A percentile compares a stretch with the other conserved stretches of the same genome.
Conservation (phyloP, 2,888 invertebrate genomes). For the Galerucella nymphaeae region DNA sequence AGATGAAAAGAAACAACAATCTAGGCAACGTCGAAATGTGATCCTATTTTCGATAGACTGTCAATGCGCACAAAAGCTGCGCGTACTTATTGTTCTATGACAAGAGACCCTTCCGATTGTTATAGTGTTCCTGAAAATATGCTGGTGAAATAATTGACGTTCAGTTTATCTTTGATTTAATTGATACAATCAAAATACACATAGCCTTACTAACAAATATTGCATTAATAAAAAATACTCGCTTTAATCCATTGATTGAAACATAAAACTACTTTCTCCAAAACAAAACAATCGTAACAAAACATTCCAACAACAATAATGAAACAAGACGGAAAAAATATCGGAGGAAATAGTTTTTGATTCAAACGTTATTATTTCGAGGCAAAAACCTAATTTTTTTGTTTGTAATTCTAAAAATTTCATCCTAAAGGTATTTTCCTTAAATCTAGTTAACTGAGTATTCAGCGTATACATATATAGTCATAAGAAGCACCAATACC, state of each 20-base stretch:
- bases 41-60: too few relatives aligned
- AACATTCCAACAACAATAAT: conserved; percentile 38
- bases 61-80: too few relatives aligned
- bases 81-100: too few relatives aligned
- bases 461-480: conserved; percentile 64
- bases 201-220: conserved; percentile 63
- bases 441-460: conserved; percentile 57
- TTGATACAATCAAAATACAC: conserved; percentile 64
- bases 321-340: conserved; percentile 26
- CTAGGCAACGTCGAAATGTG: too few relatives aligned
- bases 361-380: conserved; percentile 19
- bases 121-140: too few relatives aligned
- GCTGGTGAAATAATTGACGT: background rate
- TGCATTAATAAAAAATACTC: conserved; percentile 62
- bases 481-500: conserved; percentile 62
- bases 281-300: conserved; percentile 44
- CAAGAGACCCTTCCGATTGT: too few relatives aligned
- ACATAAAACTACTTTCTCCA: conserved; percentile 26
- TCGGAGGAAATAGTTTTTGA: conserved; percentile 22
- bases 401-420: conserved; percentile 35
- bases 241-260: conserved; percentile 36
- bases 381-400: conserved; percentile 30
- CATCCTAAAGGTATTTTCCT: conserved; percentile 31
- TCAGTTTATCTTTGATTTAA: conserved; percentile 39
- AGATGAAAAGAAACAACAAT: too few relatives aligned